Conservation (phyloP, 2,797 vertebrate species). For the Hybognathus amarus region DNA sequence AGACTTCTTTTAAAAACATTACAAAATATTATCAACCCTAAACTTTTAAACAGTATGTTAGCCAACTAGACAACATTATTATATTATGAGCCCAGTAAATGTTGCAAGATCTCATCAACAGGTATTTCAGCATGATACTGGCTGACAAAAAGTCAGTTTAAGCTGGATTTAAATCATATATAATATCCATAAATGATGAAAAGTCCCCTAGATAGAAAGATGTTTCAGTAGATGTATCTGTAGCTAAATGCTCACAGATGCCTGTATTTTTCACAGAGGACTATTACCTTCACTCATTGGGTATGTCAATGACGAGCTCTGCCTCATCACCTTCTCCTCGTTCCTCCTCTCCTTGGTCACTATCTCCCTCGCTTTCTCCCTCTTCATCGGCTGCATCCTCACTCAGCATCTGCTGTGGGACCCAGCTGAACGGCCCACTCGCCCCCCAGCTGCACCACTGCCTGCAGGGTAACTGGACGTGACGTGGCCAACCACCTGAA, state of each 20-base stretch:
- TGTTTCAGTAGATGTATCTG: not conserved
- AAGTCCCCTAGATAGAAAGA: not conserved
- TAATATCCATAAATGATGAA: not conserved
- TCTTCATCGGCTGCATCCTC: constrained; percentile 86
- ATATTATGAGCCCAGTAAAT: not conserved
- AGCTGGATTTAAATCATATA: not conserved
- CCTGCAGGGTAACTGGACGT: constrained; percentile 77
- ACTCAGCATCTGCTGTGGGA: constrained; percentile 91
- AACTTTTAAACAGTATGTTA: not conserved
- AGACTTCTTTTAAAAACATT: not conserved
- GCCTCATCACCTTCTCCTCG: constrained; percentile 89
- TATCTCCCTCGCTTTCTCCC: constrained; percentile 83
- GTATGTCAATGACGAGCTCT: constrained; percentile 93
- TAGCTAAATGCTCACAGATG: not conserved
- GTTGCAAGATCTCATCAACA: not conserved
- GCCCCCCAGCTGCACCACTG: constrained; percentile 65
- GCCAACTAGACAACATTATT: not conserved
- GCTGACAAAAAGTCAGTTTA: not conserved
- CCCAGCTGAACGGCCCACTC: constrained; percentile 83
- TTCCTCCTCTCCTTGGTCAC: constrained; percentile 81
- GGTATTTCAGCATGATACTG: not conserved
- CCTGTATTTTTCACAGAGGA: not conserved
- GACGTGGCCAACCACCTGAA: constrained; percentile 76
- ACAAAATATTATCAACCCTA: not conserved
- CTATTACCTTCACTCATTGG: constrained; percentile 78